Evolutionary conservation across 2,797 vertebrate species (phyloP).

Genomic region (Sitta carolinensis): DNA sequence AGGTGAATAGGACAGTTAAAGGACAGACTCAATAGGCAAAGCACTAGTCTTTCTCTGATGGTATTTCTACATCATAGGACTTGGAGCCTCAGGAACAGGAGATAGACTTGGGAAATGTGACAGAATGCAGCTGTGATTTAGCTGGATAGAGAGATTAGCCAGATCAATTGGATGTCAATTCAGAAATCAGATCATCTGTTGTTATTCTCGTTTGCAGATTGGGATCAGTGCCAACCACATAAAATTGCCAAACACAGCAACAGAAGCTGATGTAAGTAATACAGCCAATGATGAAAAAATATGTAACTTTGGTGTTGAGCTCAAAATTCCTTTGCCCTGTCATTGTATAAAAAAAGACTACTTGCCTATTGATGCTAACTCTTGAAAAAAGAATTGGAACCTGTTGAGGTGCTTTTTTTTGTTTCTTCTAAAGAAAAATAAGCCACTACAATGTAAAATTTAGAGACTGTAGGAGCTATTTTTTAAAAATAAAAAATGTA

Average conservation of each 20-base stretch:
- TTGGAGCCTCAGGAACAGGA: neutral
- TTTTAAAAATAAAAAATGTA: neutral
- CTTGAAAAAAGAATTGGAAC: neutral
- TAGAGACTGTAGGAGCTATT: neutral
- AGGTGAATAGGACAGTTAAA: neutral
- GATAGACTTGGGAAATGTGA: neutral
- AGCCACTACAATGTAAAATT: neutral
- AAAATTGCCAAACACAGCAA: constrained; percentile 88
- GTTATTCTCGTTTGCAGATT: constrained; percentile 79
- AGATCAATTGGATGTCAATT: neutral
- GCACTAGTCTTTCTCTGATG: neutral
- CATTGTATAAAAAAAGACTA: neutral
- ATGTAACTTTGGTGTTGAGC: neutral
- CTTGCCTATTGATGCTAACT: neutral
- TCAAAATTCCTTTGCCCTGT: neutral
- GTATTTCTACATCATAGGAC: neutral
- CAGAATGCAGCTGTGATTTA: neutral
- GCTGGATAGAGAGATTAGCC: neutral
- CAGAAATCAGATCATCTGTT: neutral
- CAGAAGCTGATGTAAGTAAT: constrained; percentile 88
- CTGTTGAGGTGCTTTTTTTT: neutral
- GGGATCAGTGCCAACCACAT: constrained; percentile 91
- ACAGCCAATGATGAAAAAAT: neutral
- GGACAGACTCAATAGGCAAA: neutral
- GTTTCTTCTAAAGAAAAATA: neutral